Percentiles rank a stretch among this genome's conserved stretches.
Conservation (phyloP, 2,888 invertebrate species). For the Nephrotoma flavescens region DNA sequence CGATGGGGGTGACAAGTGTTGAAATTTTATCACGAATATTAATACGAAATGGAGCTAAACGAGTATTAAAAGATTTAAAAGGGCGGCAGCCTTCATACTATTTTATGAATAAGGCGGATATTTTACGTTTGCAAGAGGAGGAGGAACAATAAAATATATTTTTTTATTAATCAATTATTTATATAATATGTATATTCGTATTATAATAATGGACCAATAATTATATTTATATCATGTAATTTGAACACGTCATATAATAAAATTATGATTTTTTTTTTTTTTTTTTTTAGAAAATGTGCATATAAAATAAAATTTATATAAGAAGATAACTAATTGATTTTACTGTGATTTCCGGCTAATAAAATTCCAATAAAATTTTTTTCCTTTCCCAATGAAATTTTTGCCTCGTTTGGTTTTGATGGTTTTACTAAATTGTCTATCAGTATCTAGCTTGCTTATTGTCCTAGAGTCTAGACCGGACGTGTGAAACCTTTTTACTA, state of each 20-base stretch:
- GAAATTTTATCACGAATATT: slow-evolving; percentile 67
- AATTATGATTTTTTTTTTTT: background rate
- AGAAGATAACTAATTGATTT: too few species aligned
- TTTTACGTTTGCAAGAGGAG: slow-evolving; percentile 69
- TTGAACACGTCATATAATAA: background rate
- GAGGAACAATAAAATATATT: slow-evolving; percentile 36
- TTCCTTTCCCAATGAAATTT: background rate
- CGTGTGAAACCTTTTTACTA: too few species aligned
- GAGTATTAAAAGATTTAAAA: slow-evolving; percentile 73
- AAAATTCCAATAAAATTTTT: background rate
- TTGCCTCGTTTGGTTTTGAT: background rate
- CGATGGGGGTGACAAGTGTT: slow-evolving; percentile 76
- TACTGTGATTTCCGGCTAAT: background rate
- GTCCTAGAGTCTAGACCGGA: too few species aligned
- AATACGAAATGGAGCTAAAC: slow-evolving; percentile 68
- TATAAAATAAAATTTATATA: background rate
- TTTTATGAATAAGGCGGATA: slow-evolving; percentile 84
- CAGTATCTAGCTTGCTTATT: too few species aligned
- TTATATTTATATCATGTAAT: background rate
- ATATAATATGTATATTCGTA: background rate
- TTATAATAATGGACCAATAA: background rate
- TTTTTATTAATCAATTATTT: background rate
- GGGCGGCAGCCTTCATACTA: slow-evolving; percentile 83
- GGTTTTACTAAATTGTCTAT: background rate
- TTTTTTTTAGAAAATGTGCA: background rate